These are phyloP conservation scores for Apis mellifera DNA, from an alignment of 1,140 invertebrate species.

Conservation along the genomic window DNA sequence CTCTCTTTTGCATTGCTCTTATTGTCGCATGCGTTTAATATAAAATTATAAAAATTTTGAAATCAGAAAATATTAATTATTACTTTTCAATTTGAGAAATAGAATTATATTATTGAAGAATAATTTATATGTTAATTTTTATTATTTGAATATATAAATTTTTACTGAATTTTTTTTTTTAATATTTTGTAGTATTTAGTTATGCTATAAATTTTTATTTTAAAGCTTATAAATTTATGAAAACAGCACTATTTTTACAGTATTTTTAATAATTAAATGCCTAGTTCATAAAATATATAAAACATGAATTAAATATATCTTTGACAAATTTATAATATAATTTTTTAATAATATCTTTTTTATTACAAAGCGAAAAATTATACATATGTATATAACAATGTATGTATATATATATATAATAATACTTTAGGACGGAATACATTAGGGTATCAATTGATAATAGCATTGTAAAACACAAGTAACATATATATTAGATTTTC, in stretches of 20 bases:
- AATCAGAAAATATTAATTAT: not conserved
- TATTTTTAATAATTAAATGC: not conserved
- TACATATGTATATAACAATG: slow-evolving; percentile 56
- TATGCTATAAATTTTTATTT: not conserved
- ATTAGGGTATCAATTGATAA: slow-evolving; percentile 60
- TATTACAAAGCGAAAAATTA: slow-evolving; percentile 62
- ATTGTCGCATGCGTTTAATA: not conserved
- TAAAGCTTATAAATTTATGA: not conserved
- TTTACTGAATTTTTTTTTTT: not conserved
- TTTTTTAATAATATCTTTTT: slow-evolving; percentile 54
- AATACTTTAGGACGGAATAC: slow-evolving; percentile 65
- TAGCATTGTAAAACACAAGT: slow-evolving; percentile 47
- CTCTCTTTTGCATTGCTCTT: not conserved
- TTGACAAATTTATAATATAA: not conserved
- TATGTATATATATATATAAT: slow-evolving; percentile 49
- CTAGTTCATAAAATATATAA: slow-evolving; percentile 7
- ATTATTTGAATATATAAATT: slow-evolving; percentile 9
- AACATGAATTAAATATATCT: not conserved
- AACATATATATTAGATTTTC: slow-evolving; percentile 56
- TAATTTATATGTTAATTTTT: slow-evolving; percentile 3
- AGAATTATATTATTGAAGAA: not conserved
- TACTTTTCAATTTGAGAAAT: not conserved
- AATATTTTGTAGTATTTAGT: not conserved
- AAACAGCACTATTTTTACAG: not conserved
- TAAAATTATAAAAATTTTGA: slow-evolving; percentile 11